phyloP scores from a whole-genome alignment of 2,113 vertebrate genomes.

The Brachypteracias leptosomus region DNA sequence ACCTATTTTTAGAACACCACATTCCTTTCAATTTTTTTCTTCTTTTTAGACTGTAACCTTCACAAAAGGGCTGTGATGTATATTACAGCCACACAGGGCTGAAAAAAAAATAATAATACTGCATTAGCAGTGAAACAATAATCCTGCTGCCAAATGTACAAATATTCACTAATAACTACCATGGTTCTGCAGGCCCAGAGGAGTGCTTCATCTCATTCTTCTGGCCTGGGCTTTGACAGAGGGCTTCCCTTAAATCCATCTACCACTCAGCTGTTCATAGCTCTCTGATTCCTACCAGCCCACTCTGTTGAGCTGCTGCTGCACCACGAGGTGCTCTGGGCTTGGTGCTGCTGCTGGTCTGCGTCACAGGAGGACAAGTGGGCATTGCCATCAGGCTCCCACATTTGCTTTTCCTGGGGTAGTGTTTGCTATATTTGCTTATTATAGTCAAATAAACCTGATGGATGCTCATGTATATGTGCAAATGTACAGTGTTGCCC shows the following conservation, averaged over 20 bases:
- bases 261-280: neutral
- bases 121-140: constrained; percentile 55
- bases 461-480: neutral
- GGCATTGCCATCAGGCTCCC: neutral
- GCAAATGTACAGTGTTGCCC: fast-evolving
- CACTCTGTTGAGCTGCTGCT: neutral
- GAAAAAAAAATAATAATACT: neutral
- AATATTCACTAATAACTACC: constrained; percentile 37
- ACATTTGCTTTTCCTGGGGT: neutral
- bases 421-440: neutral
- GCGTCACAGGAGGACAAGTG: neutral
- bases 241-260: constrained; percentile 6
- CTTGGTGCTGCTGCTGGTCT: neutral
- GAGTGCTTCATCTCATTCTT: constrained; percentile 17
- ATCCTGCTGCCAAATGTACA: constrained; percentile 59
- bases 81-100: constrained; percentile 25
- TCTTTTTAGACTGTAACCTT: constrained; percentile 6
- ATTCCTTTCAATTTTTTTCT: neutral
- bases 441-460: neutral
- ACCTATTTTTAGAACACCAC: constrained; percentile 38
- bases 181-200: neutral
- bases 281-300: constrained; percentile 8
- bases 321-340: neutral
- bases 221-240: constrained; percentile 25
- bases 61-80: constrained; percentile 15